Evolutionary conservation across 2,797 vertebrate genomes (phyloP).

Genomic region (Chaenodraco wilsoni): DNA sequence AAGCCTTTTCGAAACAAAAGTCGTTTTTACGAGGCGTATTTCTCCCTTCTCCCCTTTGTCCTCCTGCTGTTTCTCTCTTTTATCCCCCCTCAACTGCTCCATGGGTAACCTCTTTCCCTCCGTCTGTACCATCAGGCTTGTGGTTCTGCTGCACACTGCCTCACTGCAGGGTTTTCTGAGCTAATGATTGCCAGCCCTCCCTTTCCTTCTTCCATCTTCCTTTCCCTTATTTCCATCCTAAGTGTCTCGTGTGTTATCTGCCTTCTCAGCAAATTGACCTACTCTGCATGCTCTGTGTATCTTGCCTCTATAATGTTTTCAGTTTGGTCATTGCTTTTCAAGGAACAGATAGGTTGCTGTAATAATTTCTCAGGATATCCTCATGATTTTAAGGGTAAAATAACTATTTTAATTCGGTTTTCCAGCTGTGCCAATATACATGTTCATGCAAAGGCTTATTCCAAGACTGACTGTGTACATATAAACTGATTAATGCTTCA

Average conservation of each 20-base stretch:
- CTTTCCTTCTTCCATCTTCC: conserved; percentile 31
- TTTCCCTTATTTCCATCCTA: conserved; percentile 15
- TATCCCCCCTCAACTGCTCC: conserved; percentile 46
- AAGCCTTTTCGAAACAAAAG: conserved; percentile 19
- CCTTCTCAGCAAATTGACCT: conserved; percentile 33
- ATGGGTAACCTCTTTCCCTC: conserved; percentile 43
- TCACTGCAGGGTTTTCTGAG: conserved; percentile 65
- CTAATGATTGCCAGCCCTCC: conserved; percentile 57
- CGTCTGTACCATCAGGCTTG: conserved; percentile 33
- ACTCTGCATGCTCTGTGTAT: conserved; percentile 15
- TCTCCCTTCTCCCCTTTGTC: conserved; percentile 1
- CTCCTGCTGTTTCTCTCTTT: conserved; percentile 31
- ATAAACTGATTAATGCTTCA: conserved; percentile 17
- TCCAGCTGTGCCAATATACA: neutral
- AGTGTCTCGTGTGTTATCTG: conserved; percentile 30
- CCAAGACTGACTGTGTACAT: neutral
- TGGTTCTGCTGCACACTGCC: conserved; percentile 33
- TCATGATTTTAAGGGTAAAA: neutral
- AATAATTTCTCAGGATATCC: neutral
- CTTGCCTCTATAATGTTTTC: conserved; percentile 14
- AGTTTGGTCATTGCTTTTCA: conserved; percentile 13
- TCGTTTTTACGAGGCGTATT: conserved; percentile 27
- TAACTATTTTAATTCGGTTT: neutral
- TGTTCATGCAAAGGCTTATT: neutral
- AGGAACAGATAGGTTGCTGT: conserved; percentile 4